Conservation (phyloP, 2,888 invertebrate species). For the Torymus aiolomorphi region DNA sequence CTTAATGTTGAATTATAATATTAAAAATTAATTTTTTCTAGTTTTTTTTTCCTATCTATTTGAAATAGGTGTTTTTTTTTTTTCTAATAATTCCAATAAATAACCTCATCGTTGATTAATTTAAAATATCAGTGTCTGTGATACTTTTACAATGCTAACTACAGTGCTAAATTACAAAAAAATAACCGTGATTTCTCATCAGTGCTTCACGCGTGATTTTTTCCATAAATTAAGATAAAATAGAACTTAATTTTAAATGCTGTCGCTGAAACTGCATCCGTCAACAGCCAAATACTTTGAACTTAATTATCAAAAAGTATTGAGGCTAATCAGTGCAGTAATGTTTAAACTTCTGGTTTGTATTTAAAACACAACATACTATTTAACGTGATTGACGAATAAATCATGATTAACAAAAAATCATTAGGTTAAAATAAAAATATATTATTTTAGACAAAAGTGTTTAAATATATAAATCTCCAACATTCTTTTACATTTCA, state of each 20-base stretch:
- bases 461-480: neutral
- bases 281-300: slow-evolving; percentile 20
- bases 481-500: neutral
- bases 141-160: slow-evolving; percentile 25
- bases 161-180: slow-evolving; percentile 48
- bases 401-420: slow-evolving; percentile 28
- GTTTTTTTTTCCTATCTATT: slow-evolving; percentile 8
- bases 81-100: slow-evolving; percentile 33
- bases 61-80: slow-evolving; percentile 21
- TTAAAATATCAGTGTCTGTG: slow-evolving; percentile 21
- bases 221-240: slow-evolving; percentile 25
- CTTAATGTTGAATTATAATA: too few relatives aligned
- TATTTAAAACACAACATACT: slow-evolving; percentile 3
- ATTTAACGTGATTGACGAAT: slow-evolving; percentile 12
- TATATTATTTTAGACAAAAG: slow-evolving; percentile 11
- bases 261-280: slow-evolving; percentile 52
- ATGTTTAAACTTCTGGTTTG: slow-evolving; percentile 25
- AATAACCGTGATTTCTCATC: slow-evolving; percentile 37
- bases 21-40: neutral
- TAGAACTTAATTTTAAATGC: slow-evolving; percentile 44
- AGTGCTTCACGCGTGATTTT: slow-evolving; percentile 41
- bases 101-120: slow-evolving; percentile 4
- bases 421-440: slow-evolving; percentile 10
- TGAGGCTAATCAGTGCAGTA: slow-evolving; percentile 2
- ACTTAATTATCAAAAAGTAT: slow-evolving; percentile 14